Evolutionary conservation across 2,113 vertebrate genomes (phyloP).

Genomic region (Dermatemys mawii): DNA sequence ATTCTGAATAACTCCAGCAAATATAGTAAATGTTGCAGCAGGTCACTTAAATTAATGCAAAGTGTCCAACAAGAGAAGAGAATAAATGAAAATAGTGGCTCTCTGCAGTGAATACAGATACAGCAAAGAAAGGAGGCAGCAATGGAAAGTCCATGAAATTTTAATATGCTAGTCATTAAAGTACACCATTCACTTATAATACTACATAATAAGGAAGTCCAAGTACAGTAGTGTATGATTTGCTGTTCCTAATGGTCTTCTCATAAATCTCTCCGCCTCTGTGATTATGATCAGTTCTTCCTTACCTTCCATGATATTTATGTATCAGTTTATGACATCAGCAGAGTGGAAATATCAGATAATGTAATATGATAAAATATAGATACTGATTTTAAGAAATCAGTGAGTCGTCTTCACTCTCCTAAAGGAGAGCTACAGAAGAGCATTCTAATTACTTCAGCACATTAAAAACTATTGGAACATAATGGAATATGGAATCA

Average conservation of each 20-base stretch:
- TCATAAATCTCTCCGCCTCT: conserved; percentile 27
- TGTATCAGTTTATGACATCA: conserved; percentile 45
- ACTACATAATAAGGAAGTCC: conserved; percentile 4
- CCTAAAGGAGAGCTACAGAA: not conserved
- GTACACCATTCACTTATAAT: conserved; percentile 20
- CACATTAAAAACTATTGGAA: conserved; percentile 27
- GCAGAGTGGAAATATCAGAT: conserved; percentile 25
- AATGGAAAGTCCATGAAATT: conserved; percentile 31
- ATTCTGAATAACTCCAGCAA: not conserved
- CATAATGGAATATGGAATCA: conserved; percentile 50
- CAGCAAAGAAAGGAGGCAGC: not conserved
- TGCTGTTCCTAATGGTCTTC: conserved; percentile 43
- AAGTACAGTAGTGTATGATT: conserved; percentile 4
- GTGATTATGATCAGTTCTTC: conserved; percentile 26
- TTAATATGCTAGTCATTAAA: conserved; percentile 42
- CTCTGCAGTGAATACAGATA: conserved; percentile 22
- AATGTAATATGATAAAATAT: conserved; percentile 7
- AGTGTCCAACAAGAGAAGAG: not conserved
- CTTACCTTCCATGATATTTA: conserved; percentile 39
- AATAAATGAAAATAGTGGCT: conserved; percentile 20
- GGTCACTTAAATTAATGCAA: conserved; percentile 1
- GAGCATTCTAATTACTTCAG: conserved; percentile 39
- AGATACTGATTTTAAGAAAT: conserved; percentile 43
- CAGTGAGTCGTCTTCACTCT: not conserved
- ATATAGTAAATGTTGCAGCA: not conserved